A percentile compares a stretch with the other conserved stretches of the same genome.
Evolutionary conservation across 92 coral and sea anemone genomes (phyloP).

Genomic region (Metridium senile): DNA sequence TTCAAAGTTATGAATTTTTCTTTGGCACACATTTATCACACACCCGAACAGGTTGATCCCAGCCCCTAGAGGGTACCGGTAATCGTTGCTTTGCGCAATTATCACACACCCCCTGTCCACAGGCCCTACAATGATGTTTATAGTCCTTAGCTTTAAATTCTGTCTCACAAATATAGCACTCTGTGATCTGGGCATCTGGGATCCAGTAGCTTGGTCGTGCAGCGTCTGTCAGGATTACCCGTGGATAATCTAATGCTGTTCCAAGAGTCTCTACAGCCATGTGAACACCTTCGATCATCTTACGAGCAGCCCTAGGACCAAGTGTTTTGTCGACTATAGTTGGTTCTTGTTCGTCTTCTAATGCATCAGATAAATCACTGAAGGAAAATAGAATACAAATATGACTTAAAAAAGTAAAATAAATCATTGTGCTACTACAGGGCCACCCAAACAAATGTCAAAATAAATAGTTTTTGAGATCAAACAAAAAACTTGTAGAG

Average conservation of each 20-base stretch:
- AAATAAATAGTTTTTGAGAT: too few relatives aligned
- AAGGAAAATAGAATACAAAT: neutral
- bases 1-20: neutral
- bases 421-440: too few relatives aligned
- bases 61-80: slow-evolving; percentile 89
- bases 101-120: slow-evolving; percentile 96
- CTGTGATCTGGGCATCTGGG: slow-evolving; percentile 81
- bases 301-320: slow-evolving; percentile 84
- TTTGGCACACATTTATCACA: slow-evolving; percentile 76
- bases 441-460: too few relatives aligned
- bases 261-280: slow-evolving; percentile 83
- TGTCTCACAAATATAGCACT: slow-evolving; percentile 70
- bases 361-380: slow-evolving; percentile 84
- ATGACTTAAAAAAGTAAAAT: neutral
- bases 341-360: slow-evolving; percentile 61
- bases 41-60: slow-evolving; percentile 98
- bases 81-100: slow-evolving; percentile 71
- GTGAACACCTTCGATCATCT: slow-evolving; percentile 91
- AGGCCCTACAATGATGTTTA: slow-evolving; percentile 96
- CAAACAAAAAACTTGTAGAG: too few relatives aligned
- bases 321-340: slow-evolving; percentile 59
- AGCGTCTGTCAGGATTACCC: slow-evolving; percentile 87
- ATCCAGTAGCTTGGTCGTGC: slow-evolving; percentile 99
- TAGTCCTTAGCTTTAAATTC: slow-evolving; percentile 73
- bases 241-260: slow-evolving; percentile 83